A percentile compares a stretch with the other conserved stretches of the same genome.
Conservation (phyloP, 35 echinoderm and acorn worm species). For the Antedon bifida region DNA sequence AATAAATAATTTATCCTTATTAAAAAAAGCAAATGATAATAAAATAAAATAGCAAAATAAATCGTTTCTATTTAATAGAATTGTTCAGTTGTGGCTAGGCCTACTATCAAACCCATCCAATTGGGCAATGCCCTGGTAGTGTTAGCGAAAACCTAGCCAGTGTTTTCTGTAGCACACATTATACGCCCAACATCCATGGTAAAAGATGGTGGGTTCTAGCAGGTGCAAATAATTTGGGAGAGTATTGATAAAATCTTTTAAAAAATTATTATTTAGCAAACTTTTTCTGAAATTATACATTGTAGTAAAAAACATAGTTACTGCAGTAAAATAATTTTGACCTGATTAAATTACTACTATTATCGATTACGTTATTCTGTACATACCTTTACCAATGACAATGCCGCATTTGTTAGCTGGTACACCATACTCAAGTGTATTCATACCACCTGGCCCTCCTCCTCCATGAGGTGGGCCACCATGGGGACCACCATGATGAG, state of each 20-base stretch:
- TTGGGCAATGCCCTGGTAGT: constrained; percentile 10
- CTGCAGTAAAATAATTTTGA: too few relatives aligned
- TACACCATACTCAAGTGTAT: constrained; percentile 33
- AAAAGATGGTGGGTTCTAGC: constrained; percentile 38
- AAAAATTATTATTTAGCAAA: too few relatives aligned
- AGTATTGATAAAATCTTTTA: too few relatives aligned
- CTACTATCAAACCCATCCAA: constrained; percentile 36
- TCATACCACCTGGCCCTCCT: background rate
- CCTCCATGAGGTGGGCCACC: constrained; percentile 2
- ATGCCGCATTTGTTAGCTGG: constrained; percentile 67
- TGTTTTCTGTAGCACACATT: constrained; percentile 28
- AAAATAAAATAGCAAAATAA: too few relatives aligned
- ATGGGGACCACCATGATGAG: background rate
- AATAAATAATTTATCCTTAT: too few relatives aligned
- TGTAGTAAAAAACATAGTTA: too few relatives aligned
- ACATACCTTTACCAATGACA: constrained; percentile 75
- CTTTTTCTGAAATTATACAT: too few relatives aligned
- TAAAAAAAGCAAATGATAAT: too few relatives aligned
- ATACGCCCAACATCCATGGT: constrained; percentile 37
- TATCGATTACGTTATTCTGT: too few relatives aligned
- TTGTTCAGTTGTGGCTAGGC: background rate
- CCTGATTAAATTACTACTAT: too few relatives aligned
- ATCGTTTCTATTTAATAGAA: too few relatives aligned
- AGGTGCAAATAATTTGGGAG: constrained; percentile 5
- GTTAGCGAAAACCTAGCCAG: constrained; percentile 22